A percentile compares a stretch with the other conserved stretches of the same genome.
Conservation (phyloP, 2,888 invertebrate genomes). For the Epiblema foenella region DNA sequence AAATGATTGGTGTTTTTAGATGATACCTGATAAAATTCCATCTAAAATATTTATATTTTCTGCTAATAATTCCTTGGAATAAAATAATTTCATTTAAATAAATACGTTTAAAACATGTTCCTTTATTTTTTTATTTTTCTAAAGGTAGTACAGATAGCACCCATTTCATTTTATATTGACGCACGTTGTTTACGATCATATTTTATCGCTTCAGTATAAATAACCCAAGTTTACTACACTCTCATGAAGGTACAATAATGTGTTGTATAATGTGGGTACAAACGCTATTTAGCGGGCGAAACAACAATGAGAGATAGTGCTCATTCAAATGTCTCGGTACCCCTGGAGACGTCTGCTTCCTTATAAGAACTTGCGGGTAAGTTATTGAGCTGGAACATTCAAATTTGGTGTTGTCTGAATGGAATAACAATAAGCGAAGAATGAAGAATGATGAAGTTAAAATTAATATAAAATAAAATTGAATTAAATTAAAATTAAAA, state of each 20-base stretch:
- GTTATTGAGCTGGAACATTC: slow-evolving; percentile 16
- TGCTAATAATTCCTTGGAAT: background rate
- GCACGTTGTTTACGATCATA: slow-evolving; percentile 5
- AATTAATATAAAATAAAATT: too few species aligned
- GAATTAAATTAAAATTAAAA: too few species aligned
- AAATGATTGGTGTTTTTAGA: too few species aligned
- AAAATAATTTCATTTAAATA: background rate
- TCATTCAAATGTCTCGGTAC: slow-evolving; percentile 38
- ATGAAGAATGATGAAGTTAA: too few species aligned
- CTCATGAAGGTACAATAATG: slow-evolving; percentile 10
- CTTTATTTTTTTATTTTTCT: background rate
- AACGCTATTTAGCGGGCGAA: slow-evolving; percentile 22
- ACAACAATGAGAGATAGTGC: slow-evolving; percentile 32
- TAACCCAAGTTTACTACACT: slow-evolving; percentile 19
- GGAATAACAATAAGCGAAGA: too few species aligned
- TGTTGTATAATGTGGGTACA: slow-evolving; percentile 13
- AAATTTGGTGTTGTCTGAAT: slow-evolving; percentile 14
- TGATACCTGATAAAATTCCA: background rate
- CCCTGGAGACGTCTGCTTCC: slow-evolving; percentile 18
- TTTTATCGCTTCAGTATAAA: slow-evolving; percentile 19
- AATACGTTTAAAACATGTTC: too few species aligned
- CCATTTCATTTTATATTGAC: slow-evolving; percentile 7
- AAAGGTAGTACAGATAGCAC: background rate
- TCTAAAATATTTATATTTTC: background rate
- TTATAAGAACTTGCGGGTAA: slow-evolving; percentile 16